Evolutionary conservation across 2,113 vertebrate genomes (phyloP).

Genomic region (Poecile atricapillus): DNA sequence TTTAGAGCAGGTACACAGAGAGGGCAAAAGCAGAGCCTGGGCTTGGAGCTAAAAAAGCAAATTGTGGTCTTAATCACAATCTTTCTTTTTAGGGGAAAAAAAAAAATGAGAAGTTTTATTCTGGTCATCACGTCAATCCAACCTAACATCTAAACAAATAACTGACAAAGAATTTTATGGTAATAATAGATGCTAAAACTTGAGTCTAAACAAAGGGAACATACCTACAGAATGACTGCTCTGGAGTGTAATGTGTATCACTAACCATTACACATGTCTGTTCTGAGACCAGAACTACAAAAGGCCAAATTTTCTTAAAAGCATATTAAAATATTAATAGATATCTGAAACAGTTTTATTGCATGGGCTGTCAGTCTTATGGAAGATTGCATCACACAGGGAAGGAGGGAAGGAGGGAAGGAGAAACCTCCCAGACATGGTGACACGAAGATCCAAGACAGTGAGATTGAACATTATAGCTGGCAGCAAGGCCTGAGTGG

Average conservation of each 20-base stretch:
- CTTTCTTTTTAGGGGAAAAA: not conserved
- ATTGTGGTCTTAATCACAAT: not conserved
- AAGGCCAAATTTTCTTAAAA: constrained; percentile 82
- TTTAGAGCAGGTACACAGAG: not conserved
- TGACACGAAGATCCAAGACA: not conserved
- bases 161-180: constrained; percentile 6
- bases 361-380: constrained; percentile 60
- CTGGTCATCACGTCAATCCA: not conserved
- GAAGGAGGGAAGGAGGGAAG: constrained; percentile 38
- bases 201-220: constrained; percentile 57
- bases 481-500: not conserved
- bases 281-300: constrained; percentile 71
- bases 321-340: constrained; percentile 88
- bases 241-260: constrained; percentile 63
- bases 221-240: constrained; percentile 16
- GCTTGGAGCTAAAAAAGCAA: not conserved
- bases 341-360: constrained; percentile 74
- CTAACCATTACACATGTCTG: constrained; percentile 73
- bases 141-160: constrained; percentile 35
- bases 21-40: not conserved
- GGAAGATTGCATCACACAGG: constrained; percentile 69
- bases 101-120: not conserved
- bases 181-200: constrained; percentile 72
- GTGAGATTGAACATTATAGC: not conserved
- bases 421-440: not conserved